Evolutionary conservation across 2,888 invertebrate species (phyloP).

Genomic region (Cantharis nigra): DNA sequence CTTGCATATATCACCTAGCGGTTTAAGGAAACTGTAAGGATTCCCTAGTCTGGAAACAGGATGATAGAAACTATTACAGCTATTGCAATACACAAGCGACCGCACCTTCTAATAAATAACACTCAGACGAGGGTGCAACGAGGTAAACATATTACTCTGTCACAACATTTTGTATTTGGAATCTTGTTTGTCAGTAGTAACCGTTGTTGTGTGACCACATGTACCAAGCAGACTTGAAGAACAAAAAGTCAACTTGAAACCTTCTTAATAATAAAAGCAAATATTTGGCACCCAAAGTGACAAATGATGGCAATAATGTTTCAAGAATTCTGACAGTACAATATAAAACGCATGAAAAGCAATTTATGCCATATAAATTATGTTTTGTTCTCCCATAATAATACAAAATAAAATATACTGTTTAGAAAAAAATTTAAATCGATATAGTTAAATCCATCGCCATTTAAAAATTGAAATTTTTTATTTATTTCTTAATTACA

Average conservation of each 20-base stretch:
- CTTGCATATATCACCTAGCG: conserved; percentile 10
- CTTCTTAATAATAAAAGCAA: neutral
- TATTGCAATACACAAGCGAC: conserved; percentile 25
- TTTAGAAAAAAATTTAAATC: neutral
- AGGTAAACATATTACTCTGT: conserved; percentile 38
- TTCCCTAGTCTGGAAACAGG: neutral
- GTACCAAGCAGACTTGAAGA: conserved; percentile 10
- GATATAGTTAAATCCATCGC: neutral
- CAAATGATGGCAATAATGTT: neutral
- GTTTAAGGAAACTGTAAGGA: conserved; percentile 13
- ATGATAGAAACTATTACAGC: conserved; percentile 26
- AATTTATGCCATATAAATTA: neutral
- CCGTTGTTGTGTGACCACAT: conserved; percentile 18
- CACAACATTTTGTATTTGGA: conserved; percentile 34
- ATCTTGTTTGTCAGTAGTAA: conserved; percentile 33
- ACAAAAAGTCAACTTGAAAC: neutral
- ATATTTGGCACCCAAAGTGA: neutral
- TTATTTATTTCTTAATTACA: neutral
- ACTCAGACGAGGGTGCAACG: conserved; percentile 33
- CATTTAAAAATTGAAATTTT: neutral
- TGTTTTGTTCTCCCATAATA: neutral
- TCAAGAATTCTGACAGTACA: neutral
- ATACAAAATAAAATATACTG: neutral
- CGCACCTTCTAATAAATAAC: conserved; percentile 33
- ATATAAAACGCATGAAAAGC: neutral